Evolutionary conservation across 2,888 invertebrate species (phyloP).

Genomic region (Lissocephala sabroskyi): DNA sequence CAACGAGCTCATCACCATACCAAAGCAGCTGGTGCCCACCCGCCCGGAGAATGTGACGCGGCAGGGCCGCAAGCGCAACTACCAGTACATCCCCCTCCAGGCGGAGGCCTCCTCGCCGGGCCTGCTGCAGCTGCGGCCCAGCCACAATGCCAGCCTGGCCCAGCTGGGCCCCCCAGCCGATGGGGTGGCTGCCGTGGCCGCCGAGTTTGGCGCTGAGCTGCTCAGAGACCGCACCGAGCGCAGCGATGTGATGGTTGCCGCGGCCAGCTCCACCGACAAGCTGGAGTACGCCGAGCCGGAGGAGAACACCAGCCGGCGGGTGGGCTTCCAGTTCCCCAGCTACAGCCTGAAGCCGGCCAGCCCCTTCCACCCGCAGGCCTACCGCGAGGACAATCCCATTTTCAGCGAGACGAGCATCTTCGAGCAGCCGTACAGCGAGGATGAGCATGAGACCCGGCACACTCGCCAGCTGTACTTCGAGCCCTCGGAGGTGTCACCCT

Average conservation of each 20-base stretch:
- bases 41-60: constrained; percentile 56
- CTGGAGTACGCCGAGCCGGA: constrained; percentile 57
- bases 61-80: constrained; percentile 56
- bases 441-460: constrained; percentile 64
- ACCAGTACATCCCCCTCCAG: constrained; percentile 68
- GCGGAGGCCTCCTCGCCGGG: constrained; percentile 31
- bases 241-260: constrained; percentile 43
- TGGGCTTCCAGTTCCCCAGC: constrained; percentile 71
- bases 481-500: constrained; percentile 47
- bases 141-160: constrained; percentile 56
- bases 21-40: constrained; percentile 63
- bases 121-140: constrained; percentile 50
- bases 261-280: constrained; percentile 39
- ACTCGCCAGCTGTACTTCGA: constrained; percentile 67
- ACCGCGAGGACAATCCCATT: constrained; percentile 70
- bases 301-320: constrained; percentile 68
- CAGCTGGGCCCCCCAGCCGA: constrained; percentile 64
- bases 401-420: constrained; percentile 63
- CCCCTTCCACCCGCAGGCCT: constrained; percentile 71
- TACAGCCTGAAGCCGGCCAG: constrained; percentile 68
- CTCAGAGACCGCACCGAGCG: constrained; percentile 59
- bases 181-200: constrained; percentile 49
- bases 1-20: constrained; percentile 59
- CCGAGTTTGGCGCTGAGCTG: constrained; percentile 56
- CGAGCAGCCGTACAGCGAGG: constrained; percentile 66